phyloP scores from a whole-genome alignment of 2,888 invertebrate genomes.

The Drosophila fungiperda region DNA sequence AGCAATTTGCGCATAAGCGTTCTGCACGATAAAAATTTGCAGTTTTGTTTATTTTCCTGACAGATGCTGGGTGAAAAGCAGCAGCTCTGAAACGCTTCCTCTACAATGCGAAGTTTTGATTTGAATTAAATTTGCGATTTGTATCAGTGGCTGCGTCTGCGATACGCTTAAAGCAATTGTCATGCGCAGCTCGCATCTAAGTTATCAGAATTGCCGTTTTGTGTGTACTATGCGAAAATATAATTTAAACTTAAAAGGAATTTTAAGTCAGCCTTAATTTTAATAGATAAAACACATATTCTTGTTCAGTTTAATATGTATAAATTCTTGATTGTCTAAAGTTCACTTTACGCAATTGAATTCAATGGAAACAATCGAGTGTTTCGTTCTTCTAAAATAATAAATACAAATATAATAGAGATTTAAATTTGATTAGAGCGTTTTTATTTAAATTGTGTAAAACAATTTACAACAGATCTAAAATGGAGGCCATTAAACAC shows the following conservation, averaged over 20 bases:
- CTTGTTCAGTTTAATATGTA: neutral
- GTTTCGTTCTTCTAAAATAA: neutral
- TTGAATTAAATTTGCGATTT: conserved; percentile 69
- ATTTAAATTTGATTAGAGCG: neutral
- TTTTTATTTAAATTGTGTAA: neutral
- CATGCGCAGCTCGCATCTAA: conserved; percentile 12
- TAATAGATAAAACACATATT: neutral
- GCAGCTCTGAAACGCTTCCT: conserved; percentile 47
- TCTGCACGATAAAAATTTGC: conserved; percentile 79
- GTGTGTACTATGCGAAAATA: neutral
- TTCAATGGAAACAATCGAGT: neutral
- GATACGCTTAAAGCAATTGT: conserved; percentile 51
- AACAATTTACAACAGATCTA: conserved; percentile 7
- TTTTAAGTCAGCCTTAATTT: neutral
- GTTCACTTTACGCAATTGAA: neutral
- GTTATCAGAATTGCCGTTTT: neutral
- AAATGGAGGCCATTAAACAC: conserved; percentile 19
- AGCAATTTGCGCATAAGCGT: conserved; percentile 82
- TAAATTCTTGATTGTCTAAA: neutral
- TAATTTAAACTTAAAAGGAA: neutral
- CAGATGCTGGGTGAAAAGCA: conserved; percentile 64
- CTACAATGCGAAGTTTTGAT: conserved; percentile 47
- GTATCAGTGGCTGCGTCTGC: conserved; percentile 41
- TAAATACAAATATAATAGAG: neutral
- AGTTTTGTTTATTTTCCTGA: conserved; percentile 82